These are phyloP conservation scores for Pentamera pediparva DNA, from an alignment of 53 echinoderm and acorn worm species.

Conservation along the genomic window DNA sequence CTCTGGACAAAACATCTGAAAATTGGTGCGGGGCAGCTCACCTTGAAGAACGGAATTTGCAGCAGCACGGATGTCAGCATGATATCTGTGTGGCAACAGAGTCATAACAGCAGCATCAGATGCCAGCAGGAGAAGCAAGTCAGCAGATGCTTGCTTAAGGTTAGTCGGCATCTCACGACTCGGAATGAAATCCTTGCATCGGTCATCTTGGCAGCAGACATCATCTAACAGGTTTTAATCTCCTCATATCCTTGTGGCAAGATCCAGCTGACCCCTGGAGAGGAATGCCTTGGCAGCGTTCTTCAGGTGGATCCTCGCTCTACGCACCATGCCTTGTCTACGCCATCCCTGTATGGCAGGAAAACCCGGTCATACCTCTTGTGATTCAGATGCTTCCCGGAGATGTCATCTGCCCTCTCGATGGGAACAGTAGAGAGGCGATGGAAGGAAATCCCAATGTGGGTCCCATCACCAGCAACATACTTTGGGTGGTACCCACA, in stretches of 20 bases:
- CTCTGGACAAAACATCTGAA: background rate
- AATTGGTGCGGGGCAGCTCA: background rate
- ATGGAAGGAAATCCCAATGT: constrained; percentile 1
- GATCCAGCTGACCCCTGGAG: background rate
- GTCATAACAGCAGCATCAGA: constrained; percentile 3
- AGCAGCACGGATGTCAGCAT: background rate
- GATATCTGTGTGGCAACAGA: background rate
- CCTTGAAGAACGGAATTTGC: background rate
- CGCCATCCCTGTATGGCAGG: background rate
- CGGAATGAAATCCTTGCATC: background rate
- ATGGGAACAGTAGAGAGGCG: background rate
- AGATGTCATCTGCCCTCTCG: constrained; percentile 1
- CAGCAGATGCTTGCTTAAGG: background rate
- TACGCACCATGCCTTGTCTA: background rate
- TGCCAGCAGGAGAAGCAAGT: constrained; percentile 6
- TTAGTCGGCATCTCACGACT: background rate
- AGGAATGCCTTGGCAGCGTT: background rate
- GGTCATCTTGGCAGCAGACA: background rate
- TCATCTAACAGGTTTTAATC: background rate
- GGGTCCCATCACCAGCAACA: constrained; percentile 8
- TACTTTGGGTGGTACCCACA: constrained; percentile 21
- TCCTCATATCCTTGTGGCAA: background rate
- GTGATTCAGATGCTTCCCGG: background rate
- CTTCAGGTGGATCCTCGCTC: constrained; percentile 2
- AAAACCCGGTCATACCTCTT: constrained; percentile 12